phyloP scores from a whole-genome alignment of 2,113 vertebrate genomes.

The Pica pica region DNA sequence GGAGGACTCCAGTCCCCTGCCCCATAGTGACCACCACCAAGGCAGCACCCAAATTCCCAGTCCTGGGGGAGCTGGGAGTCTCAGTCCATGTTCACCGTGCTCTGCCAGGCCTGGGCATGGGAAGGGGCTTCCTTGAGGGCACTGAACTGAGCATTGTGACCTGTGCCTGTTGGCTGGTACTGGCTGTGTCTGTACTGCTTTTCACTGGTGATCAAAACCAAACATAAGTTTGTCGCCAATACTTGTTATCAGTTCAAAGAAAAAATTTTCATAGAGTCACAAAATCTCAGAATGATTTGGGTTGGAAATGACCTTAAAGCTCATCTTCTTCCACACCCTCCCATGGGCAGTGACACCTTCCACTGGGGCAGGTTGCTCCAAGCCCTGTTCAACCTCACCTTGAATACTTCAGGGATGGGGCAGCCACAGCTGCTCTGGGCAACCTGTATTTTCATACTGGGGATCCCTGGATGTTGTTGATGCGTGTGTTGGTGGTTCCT shows the following conservation, averaged over 20 bases:
- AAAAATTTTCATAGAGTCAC: not conserved
- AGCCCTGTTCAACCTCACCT: not conserved
- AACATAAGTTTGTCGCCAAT: fast-evolving
- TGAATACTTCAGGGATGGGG: not conserved
- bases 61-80: not conserved
- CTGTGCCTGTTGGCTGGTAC: not conserved
- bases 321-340: not conserved
- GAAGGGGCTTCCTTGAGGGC: not conserved
- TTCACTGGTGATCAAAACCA: not conserved
- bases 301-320: not conserved
- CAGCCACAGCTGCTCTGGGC: not conserved
- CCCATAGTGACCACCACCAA: not conserved
- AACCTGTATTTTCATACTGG: fast-evolving
- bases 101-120: not conserved
- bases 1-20: not conserved
- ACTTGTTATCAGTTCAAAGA: not conserved
- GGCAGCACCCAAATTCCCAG: not conserved
- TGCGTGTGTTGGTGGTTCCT: not conserved
- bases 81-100: not conserved
- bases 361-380: not conserved
- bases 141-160: not conserved
- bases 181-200: not conserved
- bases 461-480: not conserved
- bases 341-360: not conserved
- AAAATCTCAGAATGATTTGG: not conserved